Evolutionary conservation across 2,113 vertebrate species (phyloP).

Genomic region (Tursiops truncatus): DNA sequence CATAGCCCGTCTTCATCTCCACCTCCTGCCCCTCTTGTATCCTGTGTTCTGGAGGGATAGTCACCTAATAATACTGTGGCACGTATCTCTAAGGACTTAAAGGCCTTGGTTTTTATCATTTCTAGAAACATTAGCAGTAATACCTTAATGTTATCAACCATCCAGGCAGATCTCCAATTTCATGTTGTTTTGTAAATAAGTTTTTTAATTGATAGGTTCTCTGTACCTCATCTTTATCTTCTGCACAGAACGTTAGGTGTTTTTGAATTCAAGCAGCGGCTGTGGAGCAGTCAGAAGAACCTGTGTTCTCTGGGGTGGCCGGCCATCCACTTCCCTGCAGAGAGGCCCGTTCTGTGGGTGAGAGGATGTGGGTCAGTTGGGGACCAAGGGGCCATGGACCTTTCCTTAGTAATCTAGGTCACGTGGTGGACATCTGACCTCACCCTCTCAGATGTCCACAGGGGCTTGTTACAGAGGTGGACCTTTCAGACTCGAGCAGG

Average conservation of each 20-base stretch:
- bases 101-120: not conserved
- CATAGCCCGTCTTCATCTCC: not conserved
- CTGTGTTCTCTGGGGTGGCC: no score
- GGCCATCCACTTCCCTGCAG: rapidly evolving
- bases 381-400: rapidly evolving
- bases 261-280: not conserved
- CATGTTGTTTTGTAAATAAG: not conserved
- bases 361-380: not conserved
- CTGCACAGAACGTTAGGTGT: not conserved
- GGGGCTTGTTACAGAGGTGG: not conserved
- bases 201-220: not conserved
- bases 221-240: not conserved
- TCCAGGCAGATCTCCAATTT: not conserved
- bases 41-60: not conserved
- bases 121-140: not conserved
- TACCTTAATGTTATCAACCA: not conserved
- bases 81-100: not conserved
- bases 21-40: rapidly evolving
- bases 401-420: not conserved
- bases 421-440: not conserved
- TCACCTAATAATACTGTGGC: rapidly evolving
- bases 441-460: not conserved
- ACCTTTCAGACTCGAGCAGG: not conserved
- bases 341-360: not conserved
- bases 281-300: not conserved